A percentile compares a stretch with the other conserved stretches of the same genome.
Conservation (phyloP, 2,797 vertebrate species). For the Decapterus maruadsi region DNA sequence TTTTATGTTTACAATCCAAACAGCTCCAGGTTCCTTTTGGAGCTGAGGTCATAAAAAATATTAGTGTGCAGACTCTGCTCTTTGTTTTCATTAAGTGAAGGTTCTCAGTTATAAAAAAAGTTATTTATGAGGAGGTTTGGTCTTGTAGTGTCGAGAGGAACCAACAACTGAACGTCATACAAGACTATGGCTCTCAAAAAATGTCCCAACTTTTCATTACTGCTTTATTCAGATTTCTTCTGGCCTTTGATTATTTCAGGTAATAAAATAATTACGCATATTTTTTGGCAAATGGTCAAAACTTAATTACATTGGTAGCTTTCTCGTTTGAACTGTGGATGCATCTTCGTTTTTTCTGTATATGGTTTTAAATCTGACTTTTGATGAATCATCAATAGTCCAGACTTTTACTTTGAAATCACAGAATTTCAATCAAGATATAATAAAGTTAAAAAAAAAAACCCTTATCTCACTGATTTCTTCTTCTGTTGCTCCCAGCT, state of each 20-base stretch:
- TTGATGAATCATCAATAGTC: neutral
- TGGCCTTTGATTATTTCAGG: neutral
- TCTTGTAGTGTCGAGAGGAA: neutral
- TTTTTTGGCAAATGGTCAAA: too few relatives aligned
- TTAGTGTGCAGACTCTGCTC: neutral
- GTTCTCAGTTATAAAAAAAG: too few relatives aligned
- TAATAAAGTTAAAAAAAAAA: too few relatives aligned
- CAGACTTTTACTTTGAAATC: too few relatives aligned
- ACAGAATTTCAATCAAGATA: too few relatives aligned
- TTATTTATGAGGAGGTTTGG: neutral
- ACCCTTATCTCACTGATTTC: neutral
- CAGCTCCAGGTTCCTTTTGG: neutral
- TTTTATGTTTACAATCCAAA: neutral
- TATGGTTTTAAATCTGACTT: too few relatives aligned
- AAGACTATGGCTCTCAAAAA: neutral
- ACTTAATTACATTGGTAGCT: neutral
- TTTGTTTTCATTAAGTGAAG: neutral
- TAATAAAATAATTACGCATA: neutral
- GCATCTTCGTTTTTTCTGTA: too few relatives aligned
- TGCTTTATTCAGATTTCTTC: neutral
- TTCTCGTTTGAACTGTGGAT: neutral
- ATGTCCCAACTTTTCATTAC: neutral
- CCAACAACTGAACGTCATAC: neutral
- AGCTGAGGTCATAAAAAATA: neutral
- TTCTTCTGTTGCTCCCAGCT: neutral